Percentiles rank a stretch among this genome's conserved stretches.
These are phyloP conservation scores for Axis porcinus DNA, from an alignment of 2,113 vertebrate genomes.

Conservation along the genomic window DNA sequence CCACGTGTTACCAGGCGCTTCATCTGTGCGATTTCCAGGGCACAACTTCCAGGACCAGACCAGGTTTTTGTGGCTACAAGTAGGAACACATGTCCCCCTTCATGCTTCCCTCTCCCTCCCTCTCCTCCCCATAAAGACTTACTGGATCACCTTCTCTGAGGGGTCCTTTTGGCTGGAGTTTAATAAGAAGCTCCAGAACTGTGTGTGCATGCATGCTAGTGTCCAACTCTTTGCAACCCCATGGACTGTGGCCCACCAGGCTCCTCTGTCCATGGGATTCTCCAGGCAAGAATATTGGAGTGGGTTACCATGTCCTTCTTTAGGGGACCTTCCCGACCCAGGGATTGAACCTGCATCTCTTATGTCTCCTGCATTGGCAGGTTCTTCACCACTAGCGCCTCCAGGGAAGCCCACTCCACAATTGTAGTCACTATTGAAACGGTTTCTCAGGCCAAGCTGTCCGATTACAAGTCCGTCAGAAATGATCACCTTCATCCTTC, in stretches of 20 bases:
- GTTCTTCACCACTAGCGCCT: background rate
- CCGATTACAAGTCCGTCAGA: background rate
- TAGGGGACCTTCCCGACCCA: background rate
- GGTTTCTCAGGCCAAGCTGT: background rate
- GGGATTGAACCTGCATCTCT: background rate
- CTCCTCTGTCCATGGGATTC: background rate
- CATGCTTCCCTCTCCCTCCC: background rate
- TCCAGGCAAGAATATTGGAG: background rate
- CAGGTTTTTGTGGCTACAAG: background rate
- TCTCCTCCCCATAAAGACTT: background rate
- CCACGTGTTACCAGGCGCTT: background rate
- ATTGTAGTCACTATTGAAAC: background rate
- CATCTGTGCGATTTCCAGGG: background rate
- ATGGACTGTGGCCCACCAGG: background rate
- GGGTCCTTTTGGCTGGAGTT: background rate
- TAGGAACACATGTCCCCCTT: background rate
- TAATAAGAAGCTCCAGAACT: background rate
- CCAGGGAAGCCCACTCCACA: background rate
- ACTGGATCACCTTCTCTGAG: background rate
- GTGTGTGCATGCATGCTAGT: fast-evolving
- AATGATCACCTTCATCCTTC: background rate
- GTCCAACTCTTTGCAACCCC: background rate
- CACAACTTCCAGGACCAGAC: background rate
- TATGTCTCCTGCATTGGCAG: background rate
- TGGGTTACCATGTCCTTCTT: background rate